A percentile compares a stretch with the other conserved stretches of the same genome.
phyloP scores from a whole-genome alignment of 1,140 invertebrate species.

The Chymomyza costata region DNA sequence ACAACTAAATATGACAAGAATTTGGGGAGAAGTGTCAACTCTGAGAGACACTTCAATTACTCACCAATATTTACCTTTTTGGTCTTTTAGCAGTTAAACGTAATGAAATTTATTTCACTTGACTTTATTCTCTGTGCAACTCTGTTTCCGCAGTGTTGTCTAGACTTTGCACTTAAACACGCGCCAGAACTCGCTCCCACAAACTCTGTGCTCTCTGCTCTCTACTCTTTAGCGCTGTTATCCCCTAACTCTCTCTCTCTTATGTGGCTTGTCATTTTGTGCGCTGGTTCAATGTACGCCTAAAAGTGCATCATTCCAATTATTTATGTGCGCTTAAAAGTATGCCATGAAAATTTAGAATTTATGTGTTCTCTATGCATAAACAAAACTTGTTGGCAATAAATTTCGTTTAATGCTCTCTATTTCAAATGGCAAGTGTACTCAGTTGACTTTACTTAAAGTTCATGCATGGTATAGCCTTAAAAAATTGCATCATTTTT shows the following conservation, averaged over 20 bases:
- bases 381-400: too few species aligned
- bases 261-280: neutral
- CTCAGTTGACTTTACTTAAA: too few species aligned
- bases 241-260: conserved; percentile 19
- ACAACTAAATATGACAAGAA: conserved; percentile 42
- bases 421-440: too few species aligned
- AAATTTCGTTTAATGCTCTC: too few species aligned
- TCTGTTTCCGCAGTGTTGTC: conserved; percentile 29
- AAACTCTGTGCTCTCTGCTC: too few species aligned
- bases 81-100: conserved; percentile 12
- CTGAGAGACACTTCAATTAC: conserved; percentile 35
- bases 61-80: conserved; percentile 50
- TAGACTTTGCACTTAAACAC: conserved; percentile 55
- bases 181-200: conserved; percentile 21
- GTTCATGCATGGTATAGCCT: too few species aligned
- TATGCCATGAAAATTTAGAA: conserved; percentile 40
- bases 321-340: conserved; percentile 52
- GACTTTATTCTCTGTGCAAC: too few species aligned
- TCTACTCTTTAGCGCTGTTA: neutral
- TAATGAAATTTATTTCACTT: conserved; percentile 46
- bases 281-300: conserved; percentile 22
- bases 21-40: conserved; percentile 18
- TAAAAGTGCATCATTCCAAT: conserved; percentile 35
- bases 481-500: too few species aligned
- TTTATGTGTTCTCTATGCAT: conserved; percentile 21